phyloP scores from a whole-genome alignment of 2,888 invertebrate species.

The Dorcus hopei region DNA sequence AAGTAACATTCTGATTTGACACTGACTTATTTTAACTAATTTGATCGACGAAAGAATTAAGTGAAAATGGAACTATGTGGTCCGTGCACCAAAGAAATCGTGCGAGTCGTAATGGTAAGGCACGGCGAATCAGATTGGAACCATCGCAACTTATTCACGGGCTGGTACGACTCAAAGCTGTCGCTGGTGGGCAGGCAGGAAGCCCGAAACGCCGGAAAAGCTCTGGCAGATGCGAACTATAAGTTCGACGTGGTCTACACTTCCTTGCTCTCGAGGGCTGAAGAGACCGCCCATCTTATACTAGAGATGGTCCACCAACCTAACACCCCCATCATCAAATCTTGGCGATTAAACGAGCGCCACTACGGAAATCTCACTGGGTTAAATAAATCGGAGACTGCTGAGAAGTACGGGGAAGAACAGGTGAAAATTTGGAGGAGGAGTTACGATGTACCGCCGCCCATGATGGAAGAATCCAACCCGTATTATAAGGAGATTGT shows the following conservation, averaged over 20 bases:
- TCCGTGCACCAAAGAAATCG: too few relatives aligned
- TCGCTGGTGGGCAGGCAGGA: slow-evolving; percentile 61
- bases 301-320: slow-evolving; percentile 65
- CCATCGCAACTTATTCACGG: slow-evolving; percentile 45
- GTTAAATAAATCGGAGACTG: slow-evolving; percentile 79
- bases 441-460: slow-evolving; percentile 78
- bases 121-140: slow-evolving; percentile 49
- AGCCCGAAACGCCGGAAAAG: slow-evolving; percentile 68
- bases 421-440: slow-evolving; percentile 84
- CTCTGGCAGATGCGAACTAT: slow-evolving; percentile 65
- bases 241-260: slow-evolving; percentile 79
- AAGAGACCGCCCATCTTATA: slow-evolving; percentile 67
- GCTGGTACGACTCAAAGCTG: slow-evolving; percentile 48
- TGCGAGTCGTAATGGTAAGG: slow-evolving; percentile 40
- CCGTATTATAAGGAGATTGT: slow-evolving; percentile 72
- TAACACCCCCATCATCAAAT: slow-evolving; percentile 63
- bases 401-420: slow-evolving; percentile 79
- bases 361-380: slow-evolving; percentile 87
- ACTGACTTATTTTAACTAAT: too few relatives aligned
- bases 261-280: slow-evolving; percentile 74
- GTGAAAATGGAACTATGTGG: neutral
- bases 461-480: slow-evolving; percentile 73
- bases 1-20: too few relatives aligned
- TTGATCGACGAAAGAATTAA: too few relatives aligned
- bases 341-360: slow-evolving; percentile 84